phyloP scores from a whole-genome alignment of 2,888 invertebrate genomes.

The Dermolepida albohirtum region DNA sequence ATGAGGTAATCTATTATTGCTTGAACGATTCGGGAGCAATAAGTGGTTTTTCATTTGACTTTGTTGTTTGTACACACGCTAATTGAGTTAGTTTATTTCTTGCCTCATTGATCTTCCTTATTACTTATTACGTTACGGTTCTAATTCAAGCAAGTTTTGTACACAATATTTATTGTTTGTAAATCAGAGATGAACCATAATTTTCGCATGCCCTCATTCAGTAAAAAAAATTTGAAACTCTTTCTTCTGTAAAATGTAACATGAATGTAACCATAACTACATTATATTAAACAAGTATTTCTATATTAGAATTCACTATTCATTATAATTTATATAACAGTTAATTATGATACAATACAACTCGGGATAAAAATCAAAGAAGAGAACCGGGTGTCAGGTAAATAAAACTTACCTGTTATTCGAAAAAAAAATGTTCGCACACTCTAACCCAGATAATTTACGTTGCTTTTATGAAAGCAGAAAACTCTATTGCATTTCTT shows the following conservation, averaged over 20 bases:
- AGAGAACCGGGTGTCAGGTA: neutral
- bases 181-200: too few relatives aligned
- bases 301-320: too few relatives aligned
- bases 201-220: too few relatives aligned
- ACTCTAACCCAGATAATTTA: slow-evolving; percentile 19
- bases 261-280: too few relatives aligned
- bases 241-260: too few relatives aligned
- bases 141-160: neutral
- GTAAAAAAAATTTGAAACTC: too few relatives aligned
- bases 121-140: slow-evolving; percentile 1
- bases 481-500: slow-evolving; percentile 7
- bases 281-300: too few relatives aligned
- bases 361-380: neutral
- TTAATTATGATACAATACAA: neutral
- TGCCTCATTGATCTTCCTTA: slow-evolving; percentile 4
- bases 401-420: slow-evolving; percentile 21
- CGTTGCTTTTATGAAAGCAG: slow-evolving; percentile 15
- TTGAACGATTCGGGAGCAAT: slow-evolving; percentile 26
- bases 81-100: slow-evolving; percentile 23
- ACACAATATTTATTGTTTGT: too few relatives aligned
- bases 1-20: slow-evolving; percentile 13
- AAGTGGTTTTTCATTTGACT: slow-evolving; percentile 14
- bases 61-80: slow-evolving; percentile 15
- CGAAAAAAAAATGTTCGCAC: slow-evolving; percentile 13
- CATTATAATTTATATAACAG: too few relatives aligned